Conservation (phyloP, 2,888 invertebrate species). For the Thelaira solivaga region DNA sequence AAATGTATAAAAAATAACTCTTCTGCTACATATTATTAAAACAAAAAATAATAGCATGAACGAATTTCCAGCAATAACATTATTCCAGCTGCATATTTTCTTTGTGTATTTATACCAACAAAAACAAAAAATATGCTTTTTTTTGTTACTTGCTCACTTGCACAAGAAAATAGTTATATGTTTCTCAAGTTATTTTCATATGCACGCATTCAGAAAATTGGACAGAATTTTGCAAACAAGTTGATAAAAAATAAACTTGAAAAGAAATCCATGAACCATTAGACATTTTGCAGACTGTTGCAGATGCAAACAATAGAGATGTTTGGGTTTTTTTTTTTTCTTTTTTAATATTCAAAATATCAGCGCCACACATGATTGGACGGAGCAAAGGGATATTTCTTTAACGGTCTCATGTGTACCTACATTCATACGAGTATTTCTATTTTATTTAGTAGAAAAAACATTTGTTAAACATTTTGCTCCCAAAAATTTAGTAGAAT, state of each 20-base stretch:
- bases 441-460: no score
- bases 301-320: slow-evolving; percentile 23
- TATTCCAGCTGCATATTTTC: background rate
- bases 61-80: background rate
- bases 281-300: slow-evolving; percentile 70
- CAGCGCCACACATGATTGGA: background rate
- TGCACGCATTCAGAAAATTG: no score
- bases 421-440: no score
- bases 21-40: background rate
- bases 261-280: slow-evolving; percentile 61
- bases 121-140: background rate
- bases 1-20: background rate
- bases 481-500: no score
- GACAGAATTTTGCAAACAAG: no score
- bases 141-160: background rate
- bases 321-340: slow-evolving; percentile 14
- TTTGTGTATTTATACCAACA: background rate
- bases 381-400: no score
- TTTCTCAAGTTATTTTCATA: background rate
- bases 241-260: no score
- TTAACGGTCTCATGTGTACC: no score
- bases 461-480: no score
- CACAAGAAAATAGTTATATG: background rate
- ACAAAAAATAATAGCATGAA: background rate
- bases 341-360: slow-evolving; percentile 3